These are phyloP conservation scores for Hetaerina titia DNA, from an alignment of 2,888 invertebrate genomes.

Conservation along the genomic window DNA sequence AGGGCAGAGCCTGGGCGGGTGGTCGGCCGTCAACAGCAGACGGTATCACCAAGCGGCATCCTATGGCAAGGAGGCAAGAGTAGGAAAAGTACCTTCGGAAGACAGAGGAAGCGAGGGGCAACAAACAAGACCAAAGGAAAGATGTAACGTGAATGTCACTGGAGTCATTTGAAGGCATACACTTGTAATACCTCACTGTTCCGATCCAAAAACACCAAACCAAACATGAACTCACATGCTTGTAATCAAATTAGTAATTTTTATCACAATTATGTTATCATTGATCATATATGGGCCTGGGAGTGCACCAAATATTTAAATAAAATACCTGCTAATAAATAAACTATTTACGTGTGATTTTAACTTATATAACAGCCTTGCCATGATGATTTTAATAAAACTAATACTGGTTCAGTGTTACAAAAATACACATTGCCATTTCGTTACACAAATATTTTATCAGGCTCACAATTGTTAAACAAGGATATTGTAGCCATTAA, in stretches of 20 bases:
- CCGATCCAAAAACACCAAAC: background rate
- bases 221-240: background rate
- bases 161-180: conserved; percentile 61
- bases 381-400: no score
- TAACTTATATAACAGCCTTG: no score
- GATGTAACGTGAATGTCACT: conserved; percentile 58
- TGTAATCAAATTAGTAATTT: background rate
- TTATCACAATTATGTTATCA: background rate
- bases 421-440: background rate
- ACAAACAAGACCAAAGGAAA: conserved; percentile 47
- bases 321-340: background rate
- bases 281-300: background rate
- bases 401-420: no score
- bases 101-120: background rate
- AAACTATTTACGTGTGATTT: background rate
- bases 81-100: conserved; percentile 5
- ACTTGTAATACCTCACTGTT: conserved; percentile 63
- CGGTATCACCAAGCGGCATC: conserved; percentile 53
- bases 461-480: background rate
- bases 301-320: background rate
- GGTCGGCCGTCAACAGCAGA: conserved; percentile 58
- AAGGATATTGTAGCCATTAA: background rate
- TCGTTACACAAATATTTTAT: background rate
- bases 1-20: conserved; percentile 53
- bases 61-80: conserved; percentile 13